Evolutionary conservation across 1,140 invertebrate genomes (phyloP).

Genomic region (Atopsyche davidsoni): DNA sequence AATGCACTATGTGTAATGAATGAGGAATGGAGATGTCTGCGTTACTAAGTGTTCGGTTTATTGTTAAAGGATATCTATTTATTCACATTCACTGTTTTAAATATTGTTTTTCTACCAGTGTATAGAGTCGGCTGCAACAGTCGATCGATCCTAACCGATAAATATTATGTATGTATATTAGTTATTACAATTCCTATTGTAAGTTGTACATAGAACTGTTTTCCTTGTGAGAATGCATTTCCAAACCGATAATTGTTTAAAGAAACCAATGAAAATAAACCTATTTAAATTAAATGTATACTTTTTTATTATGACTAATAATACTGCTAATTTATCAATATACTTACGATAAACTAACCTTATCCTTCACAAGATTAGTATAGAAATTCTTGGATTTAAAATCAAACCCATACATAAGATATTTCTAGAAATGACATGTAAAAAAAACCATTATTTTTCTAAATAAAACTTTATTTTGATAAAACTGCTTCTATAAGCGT

Average conservation of each 20-base stretch:
- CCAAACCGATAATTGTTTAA: conserved; percentile 24
- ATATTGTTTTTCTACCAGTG: conserved; percentile 26
- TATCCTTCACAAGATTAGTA: too few relatives aligned
- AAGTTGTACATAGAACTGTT: conserved; percentile 30
- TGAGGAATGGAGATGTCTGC: conserved; percentile 18
- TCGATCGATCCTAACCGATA: conserved; percentile 28
- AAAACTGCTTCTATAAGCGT: too few relatives aligned
- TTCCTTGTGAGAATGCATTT: conserved; percentile 25
- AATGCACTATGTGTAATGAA: conserved; percentile 24
- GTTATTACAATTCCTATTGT: conserved; percentile 21
- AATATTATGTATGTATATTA: conserved; percentile 24
- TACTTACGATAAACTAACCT: too few relatives aligned
- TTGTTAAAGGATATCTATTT: conserved; percentile 15
- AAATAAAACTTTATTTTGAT: too few relatives aligned
- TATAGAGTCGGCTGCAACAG: conserved; percentile 22
- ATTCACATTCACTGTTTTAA: conserved; percentile 26
- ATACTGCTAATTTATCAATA: too few relatives aligned
- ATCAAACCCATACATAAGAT: too few relatives aligned
- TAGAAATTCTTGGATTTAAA: too few relatives aligned
- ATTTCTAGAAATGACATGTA: too few relatives aligned
- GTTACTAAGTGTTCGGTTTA: conserved; percentile 21
- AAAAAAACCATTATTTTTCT: too few relatives aligned
- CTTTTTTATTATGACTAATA: conserved; percentile 8
- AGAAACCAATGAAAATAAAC: conserved; percentile 29
- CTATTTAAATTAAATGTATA: conserved; percentile 24